Base-by-base conservation (phyloP, 2,888 invertebrate species). In the Patella depressa region DNA sequence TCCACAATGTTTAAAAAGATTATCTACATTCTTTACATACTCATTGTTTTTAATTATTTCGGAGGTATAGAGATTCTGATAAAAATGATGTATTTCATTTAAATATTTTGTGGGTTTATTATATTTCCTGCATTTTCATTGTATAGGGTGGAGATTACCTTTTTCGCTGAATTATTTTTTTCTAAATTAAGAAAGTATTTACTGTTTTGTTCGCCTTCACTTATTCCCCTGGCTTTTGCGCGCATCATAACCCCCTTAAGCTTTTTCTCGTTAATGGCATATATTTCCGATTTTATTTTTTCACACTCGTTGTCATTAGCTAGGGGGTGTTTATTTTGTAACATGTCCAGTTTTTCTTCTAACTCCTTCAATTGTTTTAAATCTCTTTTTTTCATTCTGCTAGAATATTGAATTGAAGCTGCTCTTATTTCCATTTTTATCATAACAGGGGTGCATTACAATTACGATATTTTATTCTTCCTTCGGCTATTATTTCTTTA, bases 1-100 rank as follows among this genome's bases (percentile, higher is more conserved):
- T 59, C 7, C 9, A 24, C 24, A 24, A 59, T 17, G 4, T 5
- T 59, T 59, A 59, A n/a, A 57, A 55, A 71, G 45, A 12, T 12
- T n/a, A 71, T 74, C 59, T 59, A 45, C n/a, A 70, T 45, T 53
- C 15, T 34, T 65, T 14, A 29, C 17, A 59, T 59, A 59, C 19
- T 59, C 59, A 0, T 59, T 59, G 19, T 59, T 59, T 34, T 53
- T 71, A 19, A 59, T 65, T 15, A 71, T 74, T 53, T 19, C 45
- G 29, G 72, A 71, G 9, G 29, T 74, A 71, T 74, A 78, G 15
- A 78, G 53, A 15, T 70, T 65, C 4, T 71, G 11, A 71, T 78
- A 78, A 19, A n/a, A n/a, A n/a, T n/a, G n/a, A n/a, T n/a, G n/a
- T n/a, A n/a, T n/a, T n/a, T n/a, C n/a, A n/a, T n/a, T n/a, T n/a